These are phyloP conservation scores for Eufriesea mexicana DNA, from an alignment of 1,140 invertebrate genomes.

Conservation along the genomic window DNA sequence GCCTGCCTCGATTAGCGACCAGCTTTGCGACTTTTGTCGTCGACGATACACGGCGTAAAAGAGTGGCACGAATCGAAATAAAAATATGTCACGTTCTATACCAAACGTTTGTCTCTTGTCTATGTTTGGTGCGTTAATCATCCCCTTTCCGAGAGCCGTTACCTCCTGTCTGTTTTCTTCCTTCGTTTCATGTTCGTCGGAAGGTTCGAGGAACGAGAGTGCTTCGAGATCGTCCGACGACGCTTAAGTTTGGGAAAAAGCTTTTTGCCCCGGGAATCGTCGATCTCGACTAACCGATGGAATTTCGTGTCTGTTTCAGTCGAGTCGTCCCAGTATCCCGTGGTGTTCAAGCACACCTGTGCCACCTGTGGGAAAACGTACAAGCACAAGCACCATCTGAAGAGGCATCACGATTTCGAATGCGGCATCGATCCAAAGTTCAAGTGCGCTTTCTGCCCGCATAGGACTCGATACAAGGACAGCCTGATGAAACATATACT, in stretches of 20 bases:
- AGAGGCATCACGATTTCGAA: constrained; percentile 84
- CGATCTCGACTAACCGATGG: constrained; percentile 10
- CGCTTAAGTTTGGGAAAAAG: not conserved
- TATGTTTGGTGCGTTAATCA: not conserved
- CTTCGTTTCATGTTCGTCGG: not conserved
- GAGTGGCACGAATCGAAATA: constrained; percentile 27
- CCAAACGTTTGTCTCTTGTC: constrained; percentile 13
- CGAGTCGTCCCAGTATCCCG: constrained; percentile 28
- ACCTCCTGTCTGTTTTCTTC: not conserved
- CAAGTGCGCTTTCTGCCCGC: constrained; percentile 82
- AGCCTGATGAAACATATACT: constrained; percentile 79
- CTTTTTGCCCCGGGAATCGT: not conserved
- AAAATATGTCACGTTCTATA: constrained; percentile 34
- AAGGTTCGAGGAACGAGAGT: not conserved
- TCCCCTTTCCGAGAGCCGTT: not conserved
- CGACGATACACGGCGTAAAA: too few species aligned
- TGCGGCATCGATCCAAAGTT: constrained; percentile 85
- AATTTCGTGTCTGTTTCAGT: constrained; percentile 62
- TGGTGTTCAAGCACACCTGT: constrained; percentile 73
- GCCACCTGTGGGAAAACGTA: constrained; percentile 82
- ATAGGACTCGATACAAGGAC: constrained; percentile 83
- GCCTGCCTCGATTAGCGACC: not conserved
- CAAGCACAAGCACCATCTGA: constrained; percentile 82
- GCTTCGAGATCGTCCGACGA: not conserved
- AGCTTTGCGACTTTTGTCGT: not conserved